Base-by-base conservation (phyloP, 1,140 invertebrate genomes). In the Philotrypesis tridentata region DNA sequence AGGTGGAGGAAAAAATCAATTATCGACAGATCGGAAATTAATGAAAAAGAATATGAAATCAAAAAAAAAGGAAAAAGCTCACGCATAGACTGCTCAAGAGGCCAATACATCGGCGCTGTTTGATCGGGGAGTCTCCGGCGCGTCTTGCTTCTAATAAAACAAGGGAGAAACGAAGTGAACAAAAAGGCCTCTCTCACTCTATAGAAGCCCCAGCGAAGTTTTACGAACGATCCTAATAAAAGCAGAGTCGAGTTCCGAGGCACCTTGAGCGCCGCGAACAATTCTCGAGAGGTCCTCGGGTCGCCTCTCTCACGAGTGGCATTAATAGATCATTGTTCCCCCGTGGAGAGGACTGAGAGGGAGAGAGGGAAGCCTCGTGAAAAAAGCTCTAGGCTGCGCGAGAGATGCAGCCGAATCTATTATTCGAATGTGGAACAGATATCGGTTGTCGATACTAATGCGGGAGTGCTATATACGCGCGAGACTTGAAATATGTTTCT, bases 361-460 rank as follows among this genome's bases (percentile, higher is more conserved):
- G n/a, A n/a, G n/a, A n/a, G n/a, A n/a, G n/a, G n/a, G n/a, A n/a
- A 63, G 55, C 3, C 37, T 3, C 1, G n/a, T 21, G 37, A 37
- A 65, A 65, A 67, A 29, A 67, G 17, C 48, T 48, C 43, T 48
- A 48, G 43, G 43, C 43, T 21, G 70, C 23, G 37, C n/a, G n/a
- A n/a, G n/a, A 1, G 37, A 21, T 40, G 31, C 27, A 29, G 29
- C 40, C 43, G 60, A 75, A 75, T 61, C 73, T 63, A 77, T 77
- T 77, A 77, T 77, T 90, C 85, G 86, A 90, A 90, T 90, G 87
- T 90, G 80, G 88, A 86, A 84, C 89, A 89, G 88, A 89, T 88
- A 90, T 90, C 85, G 88, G 87, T 83, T 88, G 86, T 88, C 87
- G 87, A 89, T 89, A 87, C 76, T 80, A 82, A 12, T 9, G 33